A percentile compares a stretch with the other conserved stretches of the same genome.
phyloP scores from a whole-genome alignment of 2,113 vertebrate genomes.

The Calidris pygmaea region DNA sequence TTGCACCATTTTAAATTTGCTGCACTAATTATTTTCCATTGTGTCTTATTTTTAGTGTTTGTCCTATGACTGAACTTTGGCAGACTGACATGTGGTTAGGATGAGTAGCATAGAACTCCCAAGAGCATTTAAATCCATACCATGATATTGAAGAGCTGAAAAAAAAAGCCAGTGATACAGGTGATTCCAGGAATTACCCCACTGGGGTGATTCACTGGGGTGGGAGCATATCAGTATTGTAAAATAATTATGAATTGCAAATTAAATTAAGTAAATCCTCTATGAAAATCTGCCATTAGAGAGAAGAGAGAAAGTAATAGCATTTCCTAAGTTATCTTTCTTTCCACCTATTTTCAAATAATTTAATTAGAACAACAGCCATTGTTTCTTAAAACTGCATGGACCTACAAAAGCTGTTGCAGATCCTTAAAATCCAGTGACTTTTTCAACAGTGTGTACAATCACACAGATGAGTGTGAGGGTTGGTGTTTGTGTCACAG shows the following conservation, averaged over 20 bases:
- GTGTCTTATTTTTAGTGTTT: neutral
- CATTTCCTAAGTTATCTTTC: neutral
- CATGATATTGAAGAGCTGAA: neutral
- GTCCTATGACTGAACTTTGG: neutral
- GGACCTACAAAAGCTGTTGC: neutral
- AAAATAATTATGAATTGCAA: neutral
- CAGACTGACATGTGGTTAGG: neutral
- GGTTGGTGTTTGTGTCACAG: neutral
- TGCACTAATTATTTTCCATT: neutral
- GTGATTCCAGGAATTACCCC: neutral
- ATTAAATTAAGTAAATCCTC: neutral
- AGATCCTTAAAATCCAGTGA: neutral
- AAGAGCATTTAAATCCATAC: neutral
- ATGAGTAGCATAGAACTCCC: neutral
- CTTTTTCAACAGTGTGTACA: neutral
- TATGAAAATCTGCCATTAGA: neutral
- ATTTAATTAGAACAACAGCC: neutral
- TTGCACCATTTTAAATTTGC: neutral
- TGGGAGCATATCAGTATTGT: neutral
- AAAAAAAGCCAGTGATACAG: neutral
- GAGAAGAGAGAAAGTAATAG: neutral
- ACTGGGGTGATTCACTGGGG: too few relatives aligned
- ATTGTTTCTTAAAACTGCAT: neutral
- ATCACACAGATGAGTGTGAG: neutral
- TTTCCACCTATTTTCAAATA: neutral